Evolutionary conservation across 2,888 invertebrate genomes (phyloP).

Genomic region (Stenchaetothrips biformis): DNA sequence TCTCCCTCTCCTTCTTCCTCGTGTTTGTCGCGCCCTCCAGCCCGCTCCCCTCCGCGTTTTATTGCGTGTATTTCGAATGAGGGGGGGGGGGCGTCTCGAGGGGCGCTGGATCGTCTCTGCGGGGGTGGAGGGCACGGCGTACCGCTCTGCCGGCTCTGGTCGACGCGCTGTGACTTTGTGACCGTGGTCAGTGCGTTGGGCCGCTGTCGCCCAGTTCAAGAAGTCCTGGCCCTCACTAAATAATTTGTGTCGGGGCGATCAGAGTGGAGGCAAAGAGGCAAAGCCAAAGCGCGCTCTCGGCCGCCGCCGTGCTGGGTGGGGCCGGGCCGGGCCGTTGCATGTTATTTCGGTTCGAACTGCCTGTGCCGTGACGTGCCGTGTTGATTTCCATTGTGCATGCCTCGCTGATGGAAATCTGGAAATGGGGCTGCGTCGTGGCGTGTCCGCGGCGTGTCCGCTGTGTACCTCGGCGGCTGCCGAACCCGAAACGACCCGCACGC

Average conservation of each 20-base stretch:
- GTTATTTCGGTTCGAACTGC: conserved; percentile 2
- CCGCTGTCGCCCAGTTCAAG: background rate
- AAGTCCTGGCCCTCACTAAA: background rate
- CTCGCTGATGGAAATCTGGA: background rate
- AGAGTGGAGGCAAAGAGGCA: background rate
- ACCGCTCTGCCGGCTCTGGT: background rate
- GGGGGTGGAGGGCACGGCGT: background rate
- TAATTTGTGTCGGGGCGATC: background rate
- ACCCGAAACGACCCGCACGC: background rate
- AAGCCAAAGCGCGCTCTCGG: background rate
- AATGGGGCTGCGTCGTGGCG: background rate
- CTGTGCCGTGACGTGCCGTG: background rate
- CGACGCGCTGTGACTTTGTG: background rate
- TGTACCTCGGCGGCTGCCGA: background rate
- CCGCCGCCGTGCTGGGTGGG: background rate
- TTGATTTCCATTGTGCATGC: conserved; percentile 1
- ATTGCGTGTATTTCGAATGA: background rate
- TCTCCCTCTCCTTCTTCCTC: background rate
- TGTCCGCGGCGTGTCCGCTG: background rate
- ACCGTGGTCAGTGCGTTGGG: background rate
- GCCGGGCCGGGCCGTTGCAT: background rate
- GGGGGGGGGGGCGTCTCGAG: background rate
- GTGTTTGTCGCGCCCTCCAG: background rate
- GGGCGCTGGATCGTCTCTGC: too few relatives aligned
- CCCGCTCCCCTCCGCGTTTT: background rate